These are phyloP conservation scores for Muscicapa comitata DNA, from an alignment of 2,797 vertebrate species.

Conservation along the genomic window DNA sequence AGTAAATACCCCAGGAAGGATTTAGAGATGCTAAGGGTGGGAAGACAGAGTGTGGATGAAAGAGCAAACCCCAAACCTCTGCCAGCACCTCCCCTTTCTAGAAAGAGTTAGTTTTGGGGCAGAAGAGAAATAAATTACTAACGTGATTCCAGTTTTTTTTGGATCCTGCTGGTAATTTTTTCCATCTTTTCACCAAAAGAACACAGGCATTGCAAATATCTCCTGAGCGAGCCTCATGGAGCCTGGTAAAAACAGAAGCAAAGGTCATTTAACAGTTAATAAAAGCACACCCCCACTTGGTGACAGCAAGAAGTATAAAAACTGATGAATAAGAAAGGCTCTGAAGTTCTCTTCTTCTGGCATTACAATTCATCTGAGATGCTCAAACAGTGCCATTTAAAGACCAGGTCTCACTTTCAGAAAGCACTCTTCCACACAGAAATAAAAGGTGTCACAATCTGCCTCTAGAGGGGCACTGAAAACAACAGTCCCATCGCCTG, in stretches of 20 bases:
- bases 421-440: background rate
- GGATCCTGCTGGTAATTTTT: slow-evolving; percentile 94
- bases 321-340: background rate
- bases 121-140: slow-evolving; percentile 48
- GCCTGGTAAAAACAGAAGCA: slow-evolving; percentile 70
- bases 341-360: background rate
- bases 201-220: slow-evolving; percentile 99
- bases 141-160: slow-evolving; percentile 99
- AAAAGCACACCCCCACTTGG: background rate
- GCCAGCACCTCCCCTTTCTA: background rate
- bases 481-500: background rate
- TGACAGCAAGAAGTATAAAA: background rate
- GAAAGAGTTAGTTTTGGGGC: background rate
- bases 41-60: background rate
- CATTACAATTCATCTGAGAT: background rate
- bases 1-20: background rate
- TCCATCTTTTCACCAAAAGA: slow-evolving; percentile 97
- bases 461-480: background rate
- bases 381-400: background rate
- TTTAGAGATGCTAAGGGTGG: background rate
- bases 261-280: background rate
- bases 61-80: background rate
- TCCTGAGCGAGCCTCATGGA: slow-evolving; percentile 91
- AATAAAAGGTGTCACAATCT: background rate
- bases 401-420: background rate